Percentiles rank a stretch among this genome's conserved stretches.
Evolutionary conservation across 2,888 invertebrate species (phyloP).

Genomic region (Eupeodes latifasciatus): DNA sequence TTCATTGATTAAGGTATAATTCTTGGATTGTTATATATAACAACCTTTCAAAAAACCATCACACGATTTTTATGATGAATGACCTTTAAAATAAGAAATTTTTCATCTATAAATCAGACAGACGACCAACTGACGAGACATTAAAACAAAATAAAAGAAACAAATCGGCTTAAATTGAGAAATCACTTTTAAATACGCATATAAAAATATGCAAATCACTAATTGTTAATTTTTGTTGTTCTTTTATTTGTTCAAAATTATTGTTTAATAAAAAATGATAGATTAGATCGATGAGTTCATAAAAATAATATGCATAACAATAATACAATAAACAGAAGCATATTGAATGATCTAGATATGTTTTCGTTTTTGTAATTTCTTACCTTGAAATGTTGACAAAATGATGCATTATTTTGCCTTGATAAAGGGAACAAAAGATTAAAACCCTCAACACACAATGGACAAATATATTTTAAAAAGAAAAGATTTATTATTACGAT

Average conservation of each 20-base stretch:
- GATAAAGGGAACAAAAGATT: conserved; percentile 22
- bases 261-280: conserved; percentile 4
- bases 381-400: conserved; percentile 26
- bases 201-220: conserved; percentile 21
- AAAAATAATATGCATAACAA: not conserved
- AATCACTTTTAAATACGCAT: conserved; percentile 9
- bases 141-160: not conserved
- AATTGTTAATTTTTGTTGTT: conserved; percentile 4
- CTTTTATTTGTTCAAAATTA: conserved; percentile 6
- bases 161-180: conserved; percentile 12
- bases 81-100: not conserved
- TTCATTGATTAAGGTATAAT: not conserved
- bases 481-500: conserved; percentile 23
- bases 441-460: not conserved
- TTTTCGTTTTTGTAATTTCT: not conserved
- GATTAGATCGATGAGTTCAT: conserved; percentile 2
- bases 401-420: conserved; percentile 24
- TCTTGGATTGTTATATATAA: not conserved
- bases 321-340: conserved; percentile 23
- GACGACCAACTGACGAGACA: not conserved
- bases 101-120: not conserved
- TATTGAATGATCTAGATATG: conserved; percentile 7
- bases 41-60: not conserved
- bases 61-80: conserved; percentile 27
- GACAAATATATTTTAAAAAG: not conserved